Evolutionary conservation across 2,888 invertebrate species (phyloP), one percentile per base, ranked within the genome.

Genomic region (Bembecia ichneumoniformis): DNA sequence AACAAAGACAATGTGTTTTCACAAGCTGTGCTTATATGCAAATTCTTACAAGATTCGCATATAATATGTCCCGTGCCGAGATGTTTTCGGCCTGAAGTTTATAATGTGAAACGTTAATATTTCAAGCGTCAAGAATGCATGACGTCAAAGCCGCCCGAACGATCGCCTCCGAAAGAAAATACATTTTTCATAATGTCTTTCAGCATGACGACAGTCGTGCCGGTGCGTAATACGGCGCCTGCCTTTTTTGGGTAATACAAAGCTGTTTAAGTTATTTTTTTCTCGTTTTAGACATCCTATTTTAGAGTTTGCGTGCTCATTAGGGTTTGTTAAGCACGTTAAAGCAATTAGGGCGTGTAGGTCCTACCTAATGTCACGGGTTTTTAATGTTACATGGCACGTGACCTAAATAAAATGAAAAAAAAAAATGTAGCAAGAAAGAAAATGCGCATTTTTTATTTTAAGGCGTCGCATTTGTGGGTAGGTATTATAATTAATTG

Each of bases 121-220:
- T 58, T 59, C 53, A 55, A 52, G 56, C 56, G 56, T 47, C 57
- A 52, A 56, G 59, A 66, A 61, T 58, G 58, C 51, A 52, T 77
- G 73, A 75, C 74, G 77, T 77, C 73, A 77, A 64, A 54, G 57
- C 51, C 55, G 56, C 57, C 50, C 61, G 58, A 28, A 59, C 62
- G 58, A 59, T 60, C 63, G 63, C 58, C 62, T 60, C 60, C 64
- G 63, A 74, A 74, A 70, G 68, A 73, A 76, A 71, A 77, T 68
- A 66, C 63, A 71, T 74, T 72, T 71, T 74, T 71, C 66, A 71
- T 66, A 63, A 70, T 62, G 63, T 64, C 60, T 59, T 54, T 58
- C 51, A 54, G 56, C 63, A 58, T 66, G 66, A 61, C 62, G 63
- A 55, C 43, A 43, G 49, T 17, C 14, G 17, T 60, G 55, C 60